phyloP scores from a whole-genome alignment of 2,113 vertebrate genomes.

The Tachycineta bicolor region DNA sequence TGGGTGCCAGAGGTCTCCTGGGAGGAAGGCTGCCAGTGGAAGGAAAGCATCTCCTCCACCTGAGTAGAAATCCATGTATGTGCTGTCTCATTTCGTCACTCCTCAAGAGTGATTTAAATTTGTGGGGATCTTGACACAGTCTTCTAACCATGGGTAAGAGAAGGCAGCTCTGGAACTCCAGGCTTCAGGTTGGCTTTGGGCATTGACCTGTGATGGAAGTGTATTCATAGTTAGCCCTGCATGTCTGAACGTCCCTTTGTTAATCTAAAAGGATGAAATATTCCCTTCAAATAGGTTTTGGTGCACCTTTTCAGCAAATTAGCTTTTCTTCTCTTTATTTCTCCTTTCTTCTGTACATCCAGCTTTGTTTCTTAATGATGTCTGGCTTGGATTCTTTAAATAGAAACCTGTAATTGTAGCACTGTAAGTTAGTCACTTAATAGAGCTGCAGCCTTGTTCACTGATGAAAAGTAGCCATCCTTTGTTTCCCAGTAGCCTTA shows the following conservation, averaged over 20 bases:
- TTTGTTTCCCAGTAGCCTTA: slow-evolving; percentile 48
- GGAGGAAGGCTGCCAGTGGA: neutral
- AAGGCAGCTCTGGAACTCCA: neutral
- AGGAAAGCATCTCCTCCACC: neutral
- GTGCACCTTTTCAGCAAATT: neutral
- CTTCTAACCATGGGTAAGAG: neutral
- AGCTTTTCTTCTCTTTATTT: neutral
- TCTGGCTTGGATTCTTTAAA: slow-evolving; percentile 29
- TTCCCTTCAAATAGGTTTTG: neutral
- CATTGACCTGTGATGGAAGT: neutral
- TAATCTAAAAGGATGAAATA: neutral
- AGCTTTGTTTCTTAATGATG: slow-evolving; percentile 1
- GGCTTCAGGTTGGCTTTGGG: neutral
- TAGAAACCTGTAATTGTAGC: neutral
- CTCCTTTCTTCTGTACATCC: neutral
- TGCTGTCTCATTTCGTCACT: neutral
- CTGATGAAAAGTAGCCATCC: slow-evolving; percentile 41
- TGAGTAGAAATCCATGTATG: neutral
- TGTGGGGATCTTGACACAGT: neutral
- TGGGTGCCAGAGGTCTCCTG: neutral
- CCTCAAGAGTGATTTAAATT: neutral
- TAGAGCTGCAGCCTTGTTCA: slow-evolving; percentile 7
- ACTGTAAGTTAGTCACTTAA: neutral
- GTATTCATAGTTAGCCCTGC: neutral
- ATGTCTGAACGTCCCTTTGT: neutral